Percentiles rank a stretch among this genome's conserved stretches.
Conservation (phyloP, 2,113 vertebrate species). For the Neoarius graeffei region DNA sequence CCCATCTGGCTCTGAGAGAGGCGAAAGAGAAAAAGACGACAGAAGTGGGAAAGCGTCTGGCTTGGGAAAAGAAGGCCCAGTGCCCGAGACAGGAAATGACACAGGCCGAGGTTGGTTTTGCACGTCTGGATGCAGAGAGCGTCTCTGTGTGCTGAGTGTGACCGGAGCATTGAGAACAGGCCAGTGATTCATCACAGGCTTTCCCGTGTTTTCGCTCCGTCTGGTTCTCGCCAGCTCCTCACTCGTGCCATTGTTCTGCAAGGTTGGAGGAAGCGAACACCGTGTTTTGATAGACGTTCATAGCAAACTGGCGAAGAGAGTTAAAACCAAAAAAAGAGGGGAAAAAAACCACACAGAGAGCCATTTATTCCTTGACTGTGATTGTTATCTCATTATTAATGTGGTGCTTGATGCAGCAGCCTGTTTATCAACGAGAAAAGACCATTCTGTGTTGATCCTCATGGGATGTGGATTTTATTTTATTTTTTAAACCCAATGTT, state of each 20-base stretch:
- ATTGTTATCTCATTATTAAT: slow-evolving; percentile 14
- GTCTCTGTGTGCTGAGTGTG: slow-evolving; percentile 24
- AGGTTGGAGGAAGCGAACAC: slow-evolving; percentile 4
- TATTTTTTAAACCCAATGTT: neutral
- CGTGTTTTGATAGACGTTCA: slow-evolving; percentile 15
- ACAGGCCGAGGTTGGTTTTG: slow-evolving; percentile 23
- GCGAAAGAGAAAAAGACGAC: neutral
- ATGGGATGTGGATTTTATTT: neutral
- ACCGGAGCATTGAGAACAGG: slow-evolving; percentile 19
- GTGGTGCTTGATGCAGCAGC: neutral
- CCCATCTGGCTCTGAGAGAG: slow-evolving; percentile 11
- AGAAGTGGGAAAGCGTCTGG: slow-evolving; percentile 11
- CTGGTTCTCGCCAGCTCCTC: slow-evolving; percentile 19
- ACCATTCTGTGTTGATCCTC: neutral
- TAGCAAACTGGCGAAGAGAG: neutral
- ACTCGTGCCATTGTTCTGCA: slow-evolving; percentile 28
- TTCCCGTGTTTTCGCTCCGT: slow-evolving; percentile 35
- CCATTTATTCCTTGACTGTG: neutral
- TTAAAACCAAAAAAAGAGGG: neutral
- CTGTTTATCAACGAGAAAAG: slow-evolving; percentile 4
- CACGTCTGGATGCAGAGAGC: slow-evolving; percentile 16
- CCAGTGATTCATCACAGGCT: slow-evolving; percentile 37
- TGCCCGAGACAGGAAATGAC: slow-evolving; percentile 33
- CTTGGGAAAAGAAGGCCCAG: neutral
- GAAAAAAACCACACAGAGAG: neutral